Evolutionary conservation across 2,797 vertebrate genomes (phyloP).

Genomic region (Tangara arthus): DNA sequence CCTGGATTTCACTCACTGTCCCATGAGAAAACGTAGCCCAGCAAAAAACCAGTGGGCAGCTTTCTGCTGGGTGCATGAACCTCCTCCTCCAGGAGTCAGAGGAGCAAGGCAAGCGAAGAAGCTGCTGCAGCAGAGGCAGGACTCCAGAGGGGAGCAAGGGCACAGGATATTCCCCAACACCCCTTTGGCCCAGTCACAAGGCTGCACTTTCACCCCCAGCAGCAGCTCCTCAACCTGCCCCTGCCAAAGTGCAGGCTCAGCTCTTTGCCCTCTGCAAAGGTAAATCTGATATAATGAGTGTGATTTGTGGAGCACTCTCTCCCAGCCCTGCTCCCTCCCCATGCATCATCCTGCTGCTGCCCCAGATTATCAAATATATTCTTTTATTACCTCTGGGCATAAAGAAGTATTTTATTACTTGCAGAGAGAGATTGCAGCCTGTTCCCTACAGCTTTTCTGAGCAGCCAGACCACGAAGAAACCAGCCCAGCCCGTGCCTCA

Average conservation of each 20-base stretch:
- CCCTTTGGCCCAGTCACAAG: neutral
- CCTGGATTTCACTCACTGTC: neutral
- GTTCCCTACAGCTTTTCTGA: neutral
- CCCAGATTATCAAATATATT: neutral
- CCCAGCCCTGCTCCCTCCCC: neutral
- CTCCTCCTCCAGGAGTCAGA: neutral
- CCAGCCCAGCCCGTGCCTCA: neutral
- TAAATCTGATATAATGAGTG: rapidly evolving
- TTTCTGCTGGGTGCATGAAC: neutral
- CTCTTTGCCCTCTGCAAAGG: neutral
- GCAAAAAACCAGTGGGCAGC: neutral
- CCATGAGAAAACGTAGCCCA: neutral
- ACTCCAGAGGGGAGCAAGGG: rapidly evolving
- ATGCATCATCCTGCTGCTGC: rapidly evolving
- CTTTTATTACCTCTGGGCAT: neutral
- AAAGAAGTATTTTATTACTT: neutral
- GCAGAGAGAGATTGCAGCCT: neutral
- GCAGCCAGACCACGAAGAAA: neutral
- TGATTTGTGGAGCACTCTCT: neutral
- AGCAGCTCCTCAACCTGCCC: neutral
- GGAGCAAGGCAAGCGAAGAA: neutral
- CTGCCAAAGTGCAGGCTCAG: neutral
- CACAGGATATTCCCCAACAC: neutral
- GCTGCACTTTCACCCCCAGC: neutral
- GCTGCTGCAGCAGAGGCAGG: neutral